Percentiles rank a stretch among this genome's conserved stretches.
Evolutionary conservation across 1,140 invertebrate species (phyloP).

Genomic region (Harpegnathos saltator): DNA sequence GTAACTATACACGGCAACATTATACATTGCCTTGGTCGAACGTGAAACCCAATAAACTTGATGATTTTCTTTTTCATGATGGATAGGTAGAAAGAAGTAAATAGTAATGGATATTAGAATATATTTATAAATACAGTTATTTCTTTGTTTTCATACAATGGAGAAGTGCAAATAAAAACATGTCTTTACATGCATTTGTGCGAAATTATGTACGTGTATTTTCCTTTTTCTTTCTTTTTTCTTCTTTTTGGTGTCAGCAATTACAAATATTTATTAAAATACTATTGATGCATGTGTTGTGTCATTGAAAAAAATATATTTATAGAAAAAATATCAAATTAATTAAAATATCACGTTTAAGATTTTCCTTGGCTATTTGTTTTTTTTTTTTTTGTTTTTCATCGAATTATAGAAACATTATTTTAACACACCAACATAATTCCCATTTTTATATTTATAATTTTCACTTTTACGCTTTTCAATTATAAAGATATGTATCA

Average conservation of each 20-base stretch:
- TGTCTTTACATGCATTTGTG: no score
- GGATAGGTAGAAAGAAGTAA: no score
- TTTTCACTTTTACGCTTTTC: background rate
- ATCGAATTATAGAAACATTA: slow-evolving; percentile 14
- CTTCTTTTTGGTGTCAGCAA: slow-evolving; percentile 31
- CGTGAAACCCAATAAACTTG: background rate
- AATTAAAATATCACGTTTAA: background rate
- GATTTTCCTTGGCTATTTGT: background rate
- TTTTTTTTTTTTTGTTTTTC: background rate
- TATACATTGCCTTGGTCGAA: background rate
- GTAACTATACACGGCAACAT: background rate
- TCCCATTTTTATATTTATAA: no score
- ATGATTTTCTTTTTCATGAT: background rate
- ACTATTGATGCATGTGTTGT: background rate
- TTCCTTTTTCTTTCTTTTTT: no score
- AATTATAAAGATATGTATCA: slow-evolving; percentile 3
- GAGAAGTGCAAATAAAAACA: slow-evolving; percentile 15
- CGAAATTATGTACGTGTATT: slow-evolving; percentile 12
- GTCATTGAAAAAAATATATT: slow-evolving; percentile 14
- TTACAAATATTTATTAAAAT: slow-evolving; percentile 45
- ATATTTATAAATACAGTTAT: slow-evolving; percentile 33
- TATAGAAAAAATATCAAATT: background rate
- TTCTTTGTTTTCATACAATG: slow-evolving; percentile 32
- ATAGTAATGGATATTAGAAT: background rate
- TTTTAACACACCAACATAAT: background rate